These are phyloP conservation scores for Himalopsyche tibetana DNA, from an alignment of 2,888 invertebrate species.

Conservation along the genomic window DNA sequence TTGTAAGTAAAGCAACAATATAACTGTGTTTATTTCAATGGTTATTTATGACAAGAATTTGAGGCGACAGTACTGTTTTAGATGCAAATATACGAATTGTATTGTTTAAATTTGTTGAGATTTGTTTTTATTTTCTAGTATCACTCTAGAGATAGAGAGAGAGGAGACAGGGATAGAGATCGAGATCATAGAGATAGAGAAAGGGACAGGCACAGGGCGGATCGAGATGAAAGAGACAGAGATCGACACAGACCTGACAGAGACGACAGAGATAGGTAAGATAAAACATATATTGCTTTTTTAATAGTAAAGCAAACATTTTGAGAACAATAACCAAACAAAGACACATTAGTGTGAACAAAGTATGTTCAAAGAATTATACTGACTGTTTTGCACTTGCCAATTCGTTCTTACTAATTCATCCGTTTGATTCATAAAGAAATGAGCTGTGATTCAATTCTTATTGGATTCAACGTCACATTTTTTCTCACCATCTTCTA, in stretches of 20 bases:
- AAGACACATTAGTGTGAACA: too few species aligned
- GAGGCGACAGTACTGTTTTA: too few species aligned
- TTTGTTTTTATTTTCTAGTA: slow-evolving; percentile 72
- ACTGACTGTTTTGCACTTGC: too few species aligned
- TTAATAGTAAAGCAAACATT: too few species aligned
- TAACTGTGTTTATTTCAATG: too few species aligned
- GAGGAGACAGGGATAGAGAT: slow-evolving; percentile 78
- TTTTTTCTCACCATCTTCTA: not conserved
- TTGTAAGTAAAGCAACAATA: too few species aligned
- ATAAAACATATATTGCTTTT: too few species aligned
- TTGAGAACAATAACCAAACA: too few species aligned
- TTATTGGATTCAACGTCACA: not conserved
- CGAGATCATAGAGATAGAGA: slow-evolving; percentile 78
- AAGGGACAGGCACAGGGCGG: slow-evolving; percentile 77
- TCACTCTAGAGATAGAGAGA: slow-evolving; percentile 76
- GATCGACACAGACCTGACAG: slow-evolving; percentile 69
- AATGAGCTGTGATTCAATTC: not conserved
- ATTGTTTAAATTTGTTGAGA: not conserved
- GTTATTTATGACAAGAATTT: too few species aligned
- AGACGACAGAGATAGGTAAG: slow-evolving; percentile 65
- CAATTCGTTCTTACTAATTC: too few species aligned
- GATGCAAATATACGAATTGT: not conserved
- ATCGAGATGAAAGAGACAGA: slow-evolving; percentile 75
- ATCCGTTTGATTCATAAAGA: too few species aligned
- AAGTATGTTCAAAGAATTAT: too few species aligned